Conservation (phyloP, 2,797 vertebrate genomes). For the Cyclura pinguis region DNA sequence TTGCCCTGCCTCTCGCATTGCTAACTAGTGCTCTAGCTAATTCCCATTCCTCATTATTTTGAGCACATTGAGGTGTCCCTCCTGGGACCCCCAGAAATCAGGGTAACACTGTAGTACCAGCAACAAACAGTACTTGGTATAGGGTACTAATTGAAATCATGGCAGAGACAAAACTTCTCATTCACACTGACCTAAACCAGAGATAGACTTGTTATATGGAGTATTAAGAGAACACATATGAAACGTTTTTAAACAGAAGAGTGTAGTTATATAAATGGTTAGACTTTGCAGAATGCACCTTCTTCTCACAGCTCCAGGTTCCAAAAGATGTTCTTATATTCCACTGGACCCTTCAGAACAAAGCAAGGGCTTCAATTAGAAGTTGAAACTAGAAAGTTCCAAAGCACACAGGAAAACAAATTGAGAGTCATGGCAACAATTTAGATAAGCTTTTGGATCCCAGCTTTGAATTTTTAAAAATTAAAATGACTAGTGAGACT, state of each 20-base stretch:
- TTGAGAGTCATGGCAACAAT: too few relatives aligned
- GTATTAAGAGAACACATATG: not conserved
- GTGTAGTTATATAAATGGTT: not conserved
- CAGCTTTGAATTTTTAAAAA: not conserved
- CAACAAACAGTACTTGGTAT: not conserved
- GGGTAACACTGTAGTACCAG: too few relatives aligned
- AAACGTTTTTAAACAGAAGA: not conserved
- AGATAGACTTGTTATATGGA: not conserved
- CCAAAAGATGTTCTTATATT: too few relatives aligned
- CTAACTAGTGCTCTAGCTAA: too few relatives aligned
- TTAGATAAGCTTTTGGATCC: not conserved
- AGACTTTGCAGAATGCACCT: not conserved
- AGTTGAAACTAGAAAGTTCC: not conserved
- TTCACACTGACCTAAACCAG: not conserved
- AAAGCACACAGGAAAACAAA: not conserved
- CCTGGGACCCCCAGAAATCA: too few relatives aligned
- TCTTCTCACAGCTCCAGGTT: not conserved
- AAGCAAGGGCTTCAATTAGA: not conserved
- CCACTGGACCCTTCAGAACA: not conserved
- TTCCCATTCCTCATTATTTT: too few relatives aligned
- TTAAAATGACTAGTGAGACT: not conserved
- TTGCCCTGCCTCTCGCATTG: too few relatives aligned
- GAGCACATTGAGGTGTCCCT: too few relatives aligned
- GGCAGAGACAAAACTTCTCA: not conserved
- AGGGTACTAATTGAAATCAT: not conserved